A percentile compares a stretch with the other conserved stretches of the same genome.
Evolutionary conservation across 2,113 vertebrate genomes (phyloP).

Genomic region (Pungitius pungitius): DNA sequence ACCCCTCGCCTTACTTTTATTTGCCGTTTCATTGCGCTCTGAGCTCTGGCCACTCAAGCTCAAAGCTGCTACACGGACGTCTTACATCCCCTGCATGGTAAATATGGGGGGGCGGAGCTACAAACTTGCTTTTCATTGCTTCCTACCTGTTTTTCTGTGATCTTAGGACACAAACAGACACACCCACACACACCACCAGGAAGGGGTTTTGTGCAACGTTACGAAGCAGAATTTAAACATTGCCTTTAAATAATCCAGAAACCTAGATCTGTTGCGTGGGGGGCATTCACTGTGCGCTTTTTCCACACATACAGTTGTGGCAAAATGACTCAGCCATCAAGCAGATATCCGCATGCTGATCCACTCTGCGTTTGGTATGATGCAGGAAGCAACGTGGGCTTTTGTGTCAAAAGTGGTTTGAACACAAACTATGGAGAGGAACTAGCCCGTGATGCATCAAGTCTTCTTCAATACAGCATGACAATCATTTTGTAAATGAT

Average conservation of each 20-base stretch:
- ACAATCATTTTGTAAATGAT: too few relatives aligned
- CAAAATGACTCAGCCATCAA: slow-evolving; percentile 46
- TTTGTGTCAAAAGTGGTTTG: slow-evolving; percentile 45
- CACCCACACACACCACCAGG: not conserved
- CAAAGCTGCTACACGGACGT: slow-evolving; percentile 47
- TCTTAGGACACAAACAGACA: slow-evolving; percentile 9
- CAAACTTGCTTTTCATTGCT: slow-evolving; percentile 19
- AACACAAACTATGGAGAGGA: not conserved
- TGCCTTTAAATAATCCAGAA: slow-evolving; percentile 10
- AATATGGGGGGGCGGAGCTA: slow-evolving; percentile 7
- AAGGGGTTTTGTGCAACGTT: not conserved
- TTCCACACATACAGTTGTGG: not conserved
- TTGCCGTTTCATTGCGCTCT: slow-evolving; percentile 34
- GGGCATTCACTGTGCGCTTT: not conserved
- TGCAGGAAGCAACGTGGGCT: slow-evolving; percentile 13
- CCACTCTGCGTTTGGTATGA: slow-evolving; percentile 52
- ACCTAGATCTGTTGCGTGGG: not conserved
- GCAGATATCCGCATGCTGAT: slow-evolving; percentile 40
- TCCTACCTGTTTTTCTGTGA: slow-evolving; percentile 23
- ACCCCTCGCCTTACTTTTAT: slow-evolving; percentile 42
- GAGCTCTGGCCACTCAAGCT: slow-evolving; percentile 29
- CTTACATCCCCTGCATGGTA: slow-evolving; percentile 37
- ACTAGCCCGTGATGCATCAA: slow-evolving; percentile 6
- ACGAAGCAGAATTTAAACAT: not conserved
- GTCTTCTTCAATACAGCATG: not conserved